Evolutionary conservation across 1,140 invertebrate genomes (phyloP).

Genomic region (Apis laboriosa): DNA sequence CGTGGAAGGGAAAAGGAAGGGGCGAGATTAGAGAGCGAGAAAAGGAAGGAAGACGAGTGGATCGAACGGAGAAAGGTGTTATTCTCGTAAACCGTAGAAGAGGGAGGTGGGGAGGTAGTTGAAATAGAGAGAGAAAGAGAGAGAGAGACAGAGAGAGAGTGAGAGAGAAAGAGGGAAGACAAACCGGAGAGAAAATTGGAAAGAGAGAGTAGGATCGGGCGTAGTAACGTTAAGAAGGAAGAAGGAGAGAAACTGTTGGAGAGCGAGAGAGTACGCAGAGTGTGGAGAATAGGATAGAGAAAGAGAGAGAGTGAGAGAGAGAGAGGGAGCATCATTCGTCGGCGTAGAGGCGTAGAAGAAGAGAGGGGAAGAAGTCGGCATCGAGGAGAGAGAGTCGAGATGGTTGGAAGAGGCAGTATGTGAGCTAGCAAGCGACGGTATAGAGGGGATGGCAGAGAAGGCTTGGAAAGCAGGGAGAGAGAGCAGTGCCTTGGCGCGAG

Average conservation of each 20-base stretch:
- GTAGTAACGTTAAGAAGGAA: conserved; percentile 32
- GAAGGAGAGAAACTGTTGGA: conserved; percentile 39
- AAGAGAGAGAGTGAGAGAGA: background rate
- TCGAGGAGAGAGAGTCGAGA: conserved; percentile 5
- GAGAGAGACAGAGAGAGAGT: no score
- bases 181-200: conserved; percentile 26
- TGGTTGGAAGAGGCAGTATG: conserved; percentile 16
- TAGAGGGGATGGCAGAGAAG: conserved; percentile 48
- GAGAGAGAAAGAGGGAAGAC: background rate
- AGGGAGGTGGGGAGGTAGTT: conserved; percentile 39
- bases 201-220: conserved; percentile 12
- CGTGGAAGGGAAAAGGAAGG: conserved; percentile 32
- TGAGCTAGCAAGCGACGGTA: conserved; percentile 54
- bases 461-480: conserved; percentile 47
- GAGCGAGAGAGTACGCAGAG: conserved; percentile 26
- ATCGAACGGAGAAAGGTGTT: conserved; percentile 29
- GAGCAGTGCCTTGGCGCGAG: conserved; percentile 68
- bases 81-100: conserved; percentile 10
- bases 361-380: conserved; percentile 26
- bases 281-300: background rate
- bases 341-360: background rate
- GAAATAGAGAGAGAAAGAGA: background rate
- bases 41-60: background rate
- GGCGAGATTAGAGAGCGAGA: conserved; percentile 11
- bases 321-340: conserved; percentile 9